These are phyloP conservation scores for Bradypodion ventrale DNA, from an alignment of 2,797 vertebrate species.

Conservation along the genomic window DNA sequence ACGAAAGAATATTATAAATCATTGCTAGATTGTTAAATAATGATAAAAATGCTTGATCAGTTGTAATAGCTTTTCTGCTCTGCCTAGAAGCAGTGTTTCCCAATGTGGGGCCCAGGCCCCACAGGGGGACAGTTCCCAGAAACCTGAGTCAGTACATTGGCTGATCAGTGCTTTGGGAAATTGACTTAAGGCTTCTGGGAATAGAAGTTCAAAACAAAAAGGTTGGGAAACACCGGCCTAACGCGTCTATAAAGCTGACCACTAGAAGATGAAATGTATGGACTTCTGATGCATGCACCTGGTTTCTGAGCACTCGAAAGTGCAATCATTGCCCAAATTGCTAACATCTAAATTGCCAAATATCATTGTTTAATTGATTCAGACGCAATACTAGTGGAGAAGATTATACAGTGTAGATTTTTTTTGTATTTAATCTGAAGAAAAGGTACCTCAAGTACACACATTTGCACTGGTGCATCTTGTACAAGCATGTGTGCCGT, in stretches of 20 bases:
- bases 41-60: conserved; percentile 67
- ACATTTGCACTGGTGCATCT: conserved; percentile 74
- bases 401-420: conserved; percentile 59
- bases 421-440: conserved; percentile 68
- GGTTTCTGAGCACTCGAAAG: conserved; percentile 29
- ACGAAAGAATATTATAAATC: conserved; percentile 58
- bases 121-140: no score
- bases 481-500: conserved; percentile 70
- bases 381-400: conserved; percentile 36
- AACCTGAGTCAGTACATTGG: no score
- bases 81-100: no score
- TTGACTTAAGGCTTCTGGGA: no score
- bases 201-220: no score
- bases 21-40: conserved; percentile 60
- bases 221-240: no score
- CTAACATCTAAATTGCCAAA: conserved; percentile 16
- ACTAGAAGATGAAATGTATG: conserved; percentile 51
- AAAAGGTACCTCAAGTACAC: conserved; percentile 75
- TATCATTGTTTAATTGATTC: conserved; percentile 34
- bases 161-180: no score
- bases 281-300: conserved; percentile 28
- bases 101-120: no score
- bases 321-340: conserved; percentile 42
- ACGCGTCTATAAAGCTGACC: conserved; percentile 28
- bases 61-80: conserved; percentile 54